Evolutionary conservation across 2,113 vertebrate genomes (phyloP).

Genomic region (Condylura cristata): DNA sequence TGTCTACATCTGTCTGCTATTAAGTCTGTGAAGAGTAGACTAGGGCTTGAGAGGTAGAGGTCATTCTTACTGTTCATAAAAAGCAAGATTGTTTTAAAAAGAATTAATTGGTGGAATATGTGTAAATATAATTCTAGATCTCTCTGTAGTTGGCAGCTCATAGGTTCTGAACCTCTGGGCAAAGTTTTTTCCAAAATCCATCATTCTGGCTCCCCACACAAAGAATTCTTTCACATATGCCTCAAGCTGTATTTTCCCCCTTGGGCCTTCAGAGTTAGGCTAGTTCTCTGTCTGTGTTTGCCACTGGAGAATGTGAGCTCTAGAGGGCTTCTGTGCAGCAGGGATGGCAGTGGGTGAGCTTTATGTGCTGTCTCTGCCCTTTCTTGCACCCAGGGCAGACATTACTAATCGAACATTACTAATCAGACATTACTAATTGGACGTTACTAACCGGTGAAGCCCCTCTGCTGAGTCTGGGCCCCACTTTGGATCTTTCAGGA

Average conservation of each 20-base stretch:
- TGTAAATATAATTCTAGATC: background rate
- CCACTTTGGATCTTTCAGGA: background rate
- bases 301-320: background rate
- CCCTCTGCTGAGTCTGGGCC: background rate
- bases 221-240: background rate
- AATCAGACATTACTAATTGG: background rate
- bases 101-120: background rate
- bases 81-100: background rate
- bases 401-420: background rate
- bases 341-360: background rate
- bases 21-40: background rate
- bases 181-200: background rate
- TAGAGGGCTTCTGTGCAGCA: background rate
- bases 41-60: background rate
- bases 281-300: background rate
- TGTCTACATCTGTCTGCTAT: background rate
- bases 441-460: background rate
- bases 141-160: background rate
- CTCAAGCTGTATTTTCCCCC: background rate
- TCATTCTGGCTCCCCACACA: background rate
- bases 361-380: fast-evolving
- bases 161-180: background rate
- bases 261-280: background rate
- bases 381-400: background rate
- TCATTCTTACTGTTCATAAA: background rate